Conservation (phyloP, 2,113 vertebrate species). For the Bothrops jararaca region DNA sequence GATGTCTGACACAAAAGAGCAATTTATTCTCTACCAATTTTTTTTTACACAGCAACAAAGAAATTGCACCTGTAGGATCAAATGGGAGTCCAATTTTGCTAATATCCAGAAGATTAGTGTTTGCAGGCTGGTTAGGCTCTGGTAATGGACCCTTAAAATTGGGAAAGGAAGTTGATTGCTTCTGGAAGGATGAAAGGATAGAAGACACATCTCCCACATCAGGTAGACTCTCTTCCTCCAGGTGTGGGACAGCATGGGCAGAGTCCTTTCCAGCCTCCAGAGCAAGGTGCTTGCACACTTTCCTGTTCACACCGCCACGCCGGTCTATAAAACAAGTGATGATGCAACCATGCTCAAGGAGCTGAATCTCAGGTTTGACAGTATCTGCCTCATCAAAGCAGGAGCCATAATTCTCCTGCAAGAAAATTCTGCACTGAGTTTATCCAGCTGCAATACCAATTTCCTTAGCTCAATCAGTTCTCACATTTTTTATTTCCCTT, state of each 20-base stretch:
- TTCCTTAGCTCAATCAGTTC: background rate
- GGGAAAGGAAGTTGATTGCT: background rate
- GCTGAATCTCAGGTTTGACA: background rate
- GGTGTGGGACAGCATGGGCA: background rate
- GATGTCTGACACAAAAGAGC: background rate
- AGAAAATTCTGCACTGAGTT: background rate
- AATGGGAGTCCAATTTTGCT: background rate
- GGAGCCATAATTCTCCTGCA: background rate
- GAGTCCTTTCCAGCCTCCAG: slow-evolving; percentile 8
- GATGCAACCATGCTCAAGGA: background rate
- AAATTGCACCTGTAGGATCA: slow-evolving; percentile 12
- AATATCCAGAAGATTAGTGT: slow-evolving; percentile 4
- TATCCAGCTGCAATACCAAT: background rate
- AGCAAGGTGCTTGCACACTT: slow-evolving; percentile 33
- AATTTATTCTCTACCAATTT: background rate
- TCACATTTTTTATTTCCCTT: background rate
- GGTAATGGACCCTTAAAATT: background rate
- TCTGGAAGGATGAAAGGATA: background rate
- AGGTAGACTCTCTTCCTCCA: background rate
- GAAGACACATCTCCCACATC: background rate
- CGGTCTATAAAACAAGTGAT: slow-evolving; percentile 23
- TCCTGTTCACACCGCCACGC: slow-evolving; percentile 1
- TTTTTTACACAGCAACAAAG: background rate
- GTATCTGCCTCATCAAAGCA: background rate
- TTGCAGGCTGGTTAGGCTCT: slow-evolving; percentile 1